phyloP scores from a whole-genome alignment of 1,140 invertebrate genomes.

The Sipha flava region DNA sequence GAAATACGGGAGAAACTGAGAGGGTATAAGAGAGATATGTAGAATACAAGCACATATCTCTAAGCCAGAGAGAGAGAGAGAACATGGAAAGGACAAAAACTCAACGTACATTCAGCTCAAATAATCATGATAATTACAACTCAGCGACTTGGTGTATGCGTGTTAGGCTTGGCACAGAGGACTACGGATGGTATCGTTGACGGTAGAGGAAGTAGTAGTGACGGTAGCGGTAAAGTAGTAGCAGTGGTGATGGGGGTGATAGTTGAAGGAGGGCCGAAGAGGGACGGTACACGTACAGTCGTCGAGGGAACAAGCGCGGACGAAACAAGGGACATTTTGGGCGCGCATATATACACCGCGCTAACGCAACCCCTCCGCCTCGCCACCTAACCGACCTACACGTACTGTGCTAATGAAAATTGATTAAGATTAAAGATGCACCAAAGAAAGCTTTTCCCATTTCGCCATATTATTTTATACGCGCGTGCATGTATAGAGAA shows the following conservation, averaged over 20 bases:
- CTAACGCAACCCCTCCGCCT: neutral
- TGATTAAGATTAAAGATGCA: conserved; percentile 22
- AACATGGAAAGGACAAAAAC: neutral
- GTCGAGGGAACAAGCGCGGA: too few relatives aligned
- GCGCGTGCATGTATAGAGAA: neutral
- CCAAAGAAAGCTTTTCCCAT: neutral
- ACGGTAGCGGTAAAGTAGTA: too few relatives aligned
- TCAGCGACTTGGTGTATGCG: neutral
- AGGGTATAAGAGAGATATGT: too few relatives aligned
- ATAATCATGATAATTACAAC: conserved; percentile 26
- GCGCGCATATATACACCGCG: neutral
- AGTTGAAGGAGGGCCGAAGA: too few relatives aligned
- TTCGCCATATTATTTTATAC: neutral
- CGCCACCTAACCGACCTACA: neutral
- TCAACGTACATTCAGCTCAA: neutral
- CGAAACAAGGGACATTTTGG: conserved; percentile 9
- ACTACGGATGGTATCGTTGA: too few relatives aligned
- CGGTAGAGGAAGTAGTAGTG: too few relatives aligned
- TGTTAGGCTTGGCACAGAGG: neutral
- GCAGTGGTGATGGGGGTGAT: too few relatives aligned
- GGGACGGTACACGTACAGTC: too few relatives aligned
- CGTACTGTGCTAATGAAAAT: conserved; percentile 15
- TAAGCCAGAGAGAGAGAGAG: neutral
- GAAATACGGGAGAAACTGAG: too few relatives aligned
- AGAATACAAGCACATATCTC: too few relatives aligned